Evolutionary conservation across 2,888 invertebrate species (phyloP), one percentile per base, ranked within the genome.

Genomic region (Exephanes ischioxanthus): DNA sequence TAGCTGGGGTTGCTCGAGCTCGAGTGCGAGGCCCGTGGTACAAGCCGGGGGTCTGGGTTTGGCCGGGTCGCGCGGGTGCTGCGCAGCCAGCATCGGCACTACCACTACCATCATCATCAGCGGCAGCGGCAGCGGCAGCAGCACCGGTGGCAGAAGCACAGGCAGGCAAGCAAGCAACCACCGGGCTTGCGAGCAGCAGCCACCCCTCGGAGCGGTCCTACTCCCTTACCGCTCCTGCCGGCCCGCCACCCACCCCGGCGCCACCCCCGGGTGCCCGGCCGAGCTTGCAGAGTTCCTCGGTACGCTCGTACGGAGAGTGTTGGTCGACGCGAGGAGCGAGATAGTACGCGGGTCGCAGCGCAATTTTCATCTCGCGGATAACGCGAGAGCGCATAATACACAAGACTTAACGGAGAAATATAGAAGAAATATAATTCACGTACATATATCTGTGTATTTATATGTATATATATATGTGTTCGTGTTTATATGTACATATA

Each of bases 31-130:
- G 83, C 83, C 78, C 81, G 79, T 58, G 85, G 80, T 79, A 81
- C 85, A 80, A 61, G 79, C 84, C 87, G 80, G 87, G 87, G 86
- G 88, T 87, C 87, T 87, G 86, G 86, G 87, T 88, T 88, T 89
- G 89, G 89, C 89, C 89, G 89, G 89, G 88, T 88, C 88, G 88
- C 86, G 86, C 85, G 86, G 84, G 84, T 87, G 88, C 87, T 88
- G 88, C 89, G 88, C 89, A 89, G 83, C 85, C 81, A 71, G 79
- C 73, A 83, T 70, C n/a, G 55, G 19, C 77, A 22, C 16, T 22
- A 51, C 33, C 9, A 37, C 67, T 30, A 51, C 22, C 66, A 33
- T 19, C 71, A 66, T n/a, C 71, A 67, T 16, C 76, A 41, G 41
- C 66, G 16, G 37, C 78, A 68, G 72, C 22, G 53, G 76, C 53